Evolutionary conservation across 2,888 invertebrate species (phyloP), one percentile per base, ranked within the genome.

Genomic region (Athalia rosae): DNA sequence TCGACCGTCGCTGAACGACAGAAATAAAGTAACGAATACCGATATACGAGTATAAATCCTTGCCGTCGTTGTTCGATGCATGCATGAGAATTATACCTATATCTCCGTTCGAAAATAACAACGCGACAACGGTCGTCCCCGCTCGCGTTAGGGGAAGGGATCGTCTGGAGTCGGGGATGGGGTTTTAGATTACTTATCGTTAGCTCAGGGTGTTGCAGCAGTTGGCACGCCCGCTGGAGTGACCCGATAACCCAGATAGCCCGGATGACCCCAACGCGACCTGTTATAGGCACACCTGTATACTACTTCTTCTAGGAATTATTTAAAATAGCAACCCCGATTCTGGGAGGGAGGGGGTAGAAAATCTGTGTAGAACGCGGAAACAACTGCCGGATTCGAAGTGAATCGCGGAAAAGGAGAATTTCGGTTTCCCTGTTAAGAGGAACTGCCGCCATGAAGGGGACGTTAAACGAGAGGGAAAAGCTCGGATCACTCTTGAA

Each of bases 171-270:
- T 28, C 28, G 28, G 62, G 41, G 28, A 3, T 0, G 47, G 47
- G 50, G 53, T 50, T 67, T 67, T 5, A 67, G 67, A 67, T 67
- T 53, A 67, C 67, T 67, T 67, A 53, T 67, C 67, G 67, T 67
- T 67, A 53, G 67, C 67, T 67, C 53, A 67, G 53, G 5, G 45
- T 53, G 67, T n/a, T 62, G 74, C n/a, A 13, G n/a, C 28, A 6
- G 48, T 62, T 50, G 48, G 61, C 62, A 48, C 74, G 73, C 61
- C 28, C 43, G 74, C 61, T 74, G 61, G 74, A 48, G 62, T 74
- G 74, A 74, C 74, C 74, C 50, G 74, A 74, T 74, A 41, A 74
- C 74, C 74, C 50, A 74, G 61, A 74, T 74, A 61, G 41, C 74
- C 74, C 43, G 61, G 74, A 74, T 71, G 71, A 71, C 71, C 71